Evolutionary conservation across 2,888 invertebrate genomes (phyloP), one percentile per base, ranked within the genome.

Genomic region (Drosophila robusta): DNA sequence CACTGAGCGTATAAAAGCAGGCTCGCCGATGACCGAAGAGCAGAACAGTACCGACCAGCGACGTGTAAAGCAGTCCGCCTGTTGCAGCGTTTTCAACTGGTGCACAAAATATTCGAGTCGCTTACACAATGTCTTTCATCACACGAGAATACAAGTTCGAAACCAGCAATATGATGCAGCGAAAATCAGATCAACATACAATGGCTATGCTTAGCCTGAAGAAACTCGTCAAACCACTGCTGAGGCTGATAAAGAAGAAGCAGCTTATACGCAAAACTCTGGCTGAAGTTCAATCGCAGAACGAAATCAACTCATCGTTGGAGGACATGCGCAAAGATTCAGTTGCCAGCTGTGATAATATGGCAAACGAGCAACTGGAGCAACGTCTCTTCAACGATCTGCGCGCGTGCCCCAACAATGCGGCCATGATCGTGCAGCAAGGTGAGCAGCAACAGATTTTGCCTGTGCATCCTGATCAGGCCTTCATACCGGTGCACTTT

Each of bases 321-420:
- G 91, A 91, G 80, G 92, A 91, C 70, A 91, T 91, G 91, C 92
- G 91, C 56, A 91, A 87, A 67, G 91, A 91, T 76, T 80, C 90
- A 18, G 82, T 89, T 16, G 91, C 91, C 32, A 85, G 73, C 73
- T 87, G 89, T 65, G 92, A 92, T 63, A 91, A 91, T 72, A 66
- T 73, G 69, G 95, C 95, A 90, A 97, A 97, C 93, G 97, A 97
- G 92, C 94, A 95, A 51, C 91, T 97, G 89, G 97, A 97, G 90
- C 95, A 95, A 90, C 94, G 95, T 76, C 94, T 97, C 69, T 94
- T 95, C 87, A 94, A 94, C 65, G 96, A 96, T 78, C 94, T 96
- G 88, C 94, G 95, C 82, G 92, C 93, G 60, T 95, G 95, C 89
- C 94, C 94, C 57, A 93, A 94, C 18, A 94, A 94, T 70, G 94